A percentile compares a stretch with the other conserved stretches of the same genome.
These are phyloP conservation scores for Callorhinus ursinus DNA, from an alignment of 2,113 vertebrate species.

Conservation along the genomic window DNA sequence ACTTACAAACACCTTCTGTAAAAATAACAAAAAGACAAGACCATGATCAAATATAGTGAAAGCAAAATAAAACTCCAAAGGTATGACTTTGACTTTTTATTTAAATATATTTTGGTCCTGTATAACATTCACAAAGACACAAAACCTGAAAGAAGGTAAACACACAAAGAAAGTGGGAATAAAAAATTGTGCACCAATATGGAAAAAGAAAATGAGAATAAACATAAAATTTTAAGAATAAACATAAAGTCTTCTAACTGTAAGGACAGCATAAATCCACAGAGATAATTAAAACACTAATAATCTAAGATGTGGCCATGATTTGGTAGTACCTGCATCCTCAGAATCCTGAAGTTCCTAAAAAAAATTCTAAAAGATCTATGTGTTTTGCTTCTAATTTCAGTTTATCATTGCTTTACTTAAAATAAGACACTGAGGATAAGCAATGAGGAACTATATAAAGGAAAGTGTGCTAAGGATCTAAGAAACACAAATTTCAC, in stretches of 20 bases:
- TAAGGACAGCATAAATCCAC: not conserved
- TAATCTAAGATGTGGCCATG: not conserved
- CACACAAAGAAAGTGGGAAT: not conserved
- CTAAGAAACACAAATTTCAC: not conserved
- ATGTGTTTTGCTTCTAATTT: not conserved
- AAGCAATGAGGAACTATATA: not conserved
- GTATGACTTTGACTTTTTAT: constrained; percentile 13
- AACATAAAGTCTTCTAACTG: not conserved
- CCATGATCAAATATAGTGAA: not conserved
- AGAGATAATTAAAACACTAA: not conserved
- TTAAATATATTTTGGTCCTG: not conserved
- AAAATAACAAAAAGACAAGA: constrained; percentile 15
- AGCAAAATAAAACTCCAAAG: not conserved
- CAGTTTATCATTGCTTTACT: not conserved
- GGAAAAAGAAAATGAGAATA: not conserved
- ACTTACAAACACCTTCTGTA: not conserved
- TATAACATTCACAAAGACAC: not conserved
- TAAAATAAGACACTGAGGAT: not conserved
- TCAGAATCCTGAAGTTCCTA: not conserved
- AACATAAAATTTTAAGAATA: not conserved
- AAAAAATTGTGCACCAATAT: not conserved
- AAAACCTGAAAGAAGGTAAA: not conserved
- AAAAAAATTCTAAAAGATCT: not conserved
- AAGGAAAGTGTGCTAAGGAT: not conserved
- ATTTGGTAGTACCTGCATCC: not conserved